Evolutionary conservation across 2,113 vertebrate genomes (phyloP).

Genomic region (Trinectes maculatus): DNA sequence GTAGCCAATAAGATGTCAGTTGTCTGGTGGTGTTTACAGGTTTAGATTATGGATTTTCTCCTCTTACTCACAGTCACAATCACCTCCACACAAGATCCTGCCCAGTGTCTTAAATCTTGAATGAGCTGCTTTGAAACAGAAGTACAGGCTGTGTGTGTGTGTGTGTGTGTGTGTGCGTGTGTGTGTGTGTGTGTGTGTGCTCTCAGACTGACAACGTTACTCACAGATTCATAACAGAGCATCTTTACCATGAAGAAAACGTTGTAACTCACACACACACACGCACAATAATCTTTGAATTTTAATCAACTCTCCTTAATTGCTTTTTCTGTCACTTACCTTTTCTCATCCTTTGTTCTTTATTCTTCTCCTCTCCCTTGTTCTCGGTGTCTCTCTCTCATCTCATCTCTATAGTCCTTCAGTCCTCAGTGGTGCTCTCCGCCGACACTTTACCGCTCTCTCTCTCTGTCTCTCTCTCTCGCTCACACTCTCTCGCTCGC

Average conservation of each 20-base stretch:
- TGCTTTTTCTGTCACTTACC: slow-evolving; percentile 51
- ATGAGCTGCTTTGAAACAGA: slow-evolving; percentile 45
- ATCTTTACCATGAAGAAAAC: slow-evolving; percentile 21
- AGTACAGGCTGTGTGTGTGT: slow-evolving; percentile 31
- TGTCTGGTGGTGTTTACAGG: slow-evolving; percentile 14
- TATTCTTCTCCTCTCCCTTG: slow-evolving; percentile 36
- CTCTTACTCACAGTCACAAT: slow-evolving; percentile 18
- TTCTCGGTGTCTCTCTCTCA: slow-evolving; percentile 16
- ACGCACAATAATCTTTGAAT: slow-evolving; percentile 26
- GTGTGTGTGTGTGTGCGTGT: no score
- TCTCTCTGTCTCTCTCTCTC: slow-evolving; percentile 63
- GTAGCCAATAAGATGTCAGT: neutral
- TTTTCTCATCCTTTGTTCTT: slow-evolving; percentile 44
- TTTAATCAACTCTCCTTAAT: slow-evolving; percentile 28
- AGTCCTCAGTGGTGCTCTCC: slow-evolving; percentile 52
- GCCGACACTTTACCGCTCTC: slow-evolving; percentile 53
- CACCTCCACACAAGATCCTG: slow-evolving; percentile 7
- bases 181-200: no score
- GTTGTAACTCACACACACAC: neutral
- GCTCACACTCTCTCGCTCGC: slow-evolving; percentile 66
- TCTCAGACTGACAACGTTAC: slow-evolving; percentile 9
- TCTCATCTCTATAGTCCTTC: slow-evolving; percentile 62
- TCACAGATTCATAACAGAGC: slow-evolving; percentile 23
- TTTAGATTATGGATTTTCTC: slow-evolving; percentile 17
- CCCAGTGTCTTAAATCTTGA: slow-evolving; percentile 37